phyloP scores from a whole-genome alignment of 2,888 invertebrate genomes.

The Mimachlamys varia region DNA sequence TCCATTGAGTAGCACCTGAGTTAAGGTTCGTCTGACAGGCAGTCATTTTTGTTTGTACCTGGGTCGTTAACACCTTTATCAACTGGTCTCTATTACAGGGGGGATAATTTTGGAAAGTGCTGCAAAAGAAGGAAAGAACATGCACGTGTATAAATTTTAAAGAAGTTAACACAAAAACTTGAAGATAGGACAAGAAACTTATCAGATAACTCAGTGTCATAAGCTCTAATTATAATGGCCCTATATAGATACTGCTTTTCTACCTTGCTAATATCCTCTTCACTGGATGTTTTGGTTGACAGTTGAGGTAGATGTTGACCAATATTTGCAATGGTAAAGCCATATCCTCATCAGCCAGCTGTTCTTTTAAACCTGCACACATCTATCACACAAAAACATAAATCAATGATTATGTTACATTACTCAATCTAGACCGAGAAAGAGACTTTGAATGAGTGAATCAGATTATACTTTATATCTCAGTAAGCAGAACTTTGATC shows the following conservation, averaged over 20 bases:
- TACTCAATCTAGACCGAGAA: not conserved
- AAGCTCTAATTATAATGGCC: no score
- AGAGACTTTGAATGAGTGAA: no score
- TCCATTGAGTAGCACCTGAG: constrained; percentile 22
- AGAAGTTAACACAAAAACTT: no score
- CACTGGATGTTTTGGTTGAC: constrained; percentile 62
- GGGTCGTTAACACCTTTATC: constrained; percentile 44
- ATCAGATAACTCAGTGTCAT: no score
- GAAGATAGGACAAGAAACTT: no score
- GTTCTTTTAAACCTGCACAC: constrained; percentile 13
- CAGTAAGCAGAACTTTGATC: no score
- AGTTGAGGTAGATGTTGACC: constrained; percentile 64
- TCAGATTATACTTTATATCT: no score
- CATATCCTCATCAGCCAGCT: not conserved
- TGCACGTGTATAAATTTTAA: no score
- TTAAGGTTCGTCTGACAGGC: not conserved
- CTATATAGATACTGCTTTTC: not conserved
- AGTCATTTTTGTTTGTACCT: constrained; percentile 17
- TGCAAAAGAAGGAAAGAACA: constrained; percentile 46
- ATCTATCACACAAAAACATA: not conserved
- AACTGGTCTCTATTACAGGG: constrained; percentile 39
- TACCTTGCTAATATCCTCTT: constrained; percentile 70
- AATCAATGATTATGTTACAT: not conserved
- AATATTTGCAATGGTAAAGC: constrained; percentile 48
- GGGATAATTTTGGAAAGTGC: constrained; percentile 58